Percentiles rank a stretch among this genome's conserved stretches.
These are phyloP conservation scores for Paramisgurnus dabryanus DNA, from an alignment of 2,113 vertebrate genomes.

Conservation along the genomic window DNA sequence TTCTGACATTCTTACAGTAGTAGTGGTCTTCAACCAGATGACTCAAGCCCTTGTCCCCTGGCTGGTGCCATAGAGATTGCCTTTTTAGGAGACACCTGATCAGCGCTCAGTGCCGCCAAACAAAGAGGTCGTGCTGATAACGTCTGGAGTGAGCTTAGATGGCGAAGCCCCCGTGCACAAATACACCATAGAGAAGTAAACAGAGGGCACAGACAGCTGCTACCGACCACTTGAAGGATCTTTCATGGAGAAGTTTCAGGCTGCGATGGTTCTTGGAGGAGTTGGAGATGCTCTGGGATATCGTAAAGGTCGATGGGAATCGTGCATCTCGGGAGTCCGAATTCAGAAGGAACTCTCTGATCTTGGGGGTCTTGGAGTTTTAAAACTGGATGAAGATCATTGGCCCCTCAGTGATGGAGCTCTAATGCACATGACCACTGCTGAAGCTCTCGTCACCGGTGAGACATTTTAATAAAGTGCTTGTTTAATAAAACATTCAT, in stretches of 20 bases:
- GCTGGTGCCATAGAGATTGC: slow-evolving; percentile 75
- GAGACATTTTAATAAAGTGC: slow-evolving; percentile 35
- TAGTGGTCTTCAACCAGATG: slow-evolving; percentile 45
- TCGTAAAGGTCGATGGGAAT: slow-evolving; percentile 79
- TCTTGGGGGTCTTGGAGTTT: slow-evolving; percentile 80
- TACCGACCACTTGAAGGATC: background rate
- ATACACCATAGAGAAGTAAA: background rate
- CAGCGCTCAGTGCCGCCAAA: slow-evolving; percentile 56
- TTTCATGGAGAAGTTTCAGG: slow-evolving; percentile 91
- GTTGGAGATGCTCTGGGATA: slow-evolving; percentile 90
- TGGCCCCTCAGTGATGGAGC: slow-evolving; percentile 92
- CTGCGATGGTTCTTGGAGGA: slow-evolving; percentile 84
- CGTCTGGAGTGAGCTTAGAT: background rate
- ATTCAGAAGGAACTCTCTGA: slow-evolving; percentile 84
- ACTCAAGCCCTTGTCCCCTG: slow-evolving; percentile 68
- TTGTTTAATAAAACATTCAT: background rate
- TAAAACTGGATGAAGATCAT: slow-evolving; percentile 81
- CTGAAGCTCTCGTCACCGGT: slow-evolving; percentile 92
- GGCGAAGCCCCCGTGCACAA: background rate
- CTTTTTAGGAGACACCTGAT: slow-evolving; percentile 81
- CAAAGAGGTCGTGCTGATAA: slow-evolving; percentile 70
- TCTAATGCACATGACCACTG: slow-evolving; percentile 91
- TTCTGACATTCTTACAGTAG: too few species aligned
- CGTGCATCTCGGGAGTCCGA: slow-evolving; percentile 76
- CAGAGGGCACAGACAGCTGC: background rate